phyloP scores from a whole-genome alignment of 2,113 vertebrate genomes.

The Coreoperca whiteheadi region DNA sequence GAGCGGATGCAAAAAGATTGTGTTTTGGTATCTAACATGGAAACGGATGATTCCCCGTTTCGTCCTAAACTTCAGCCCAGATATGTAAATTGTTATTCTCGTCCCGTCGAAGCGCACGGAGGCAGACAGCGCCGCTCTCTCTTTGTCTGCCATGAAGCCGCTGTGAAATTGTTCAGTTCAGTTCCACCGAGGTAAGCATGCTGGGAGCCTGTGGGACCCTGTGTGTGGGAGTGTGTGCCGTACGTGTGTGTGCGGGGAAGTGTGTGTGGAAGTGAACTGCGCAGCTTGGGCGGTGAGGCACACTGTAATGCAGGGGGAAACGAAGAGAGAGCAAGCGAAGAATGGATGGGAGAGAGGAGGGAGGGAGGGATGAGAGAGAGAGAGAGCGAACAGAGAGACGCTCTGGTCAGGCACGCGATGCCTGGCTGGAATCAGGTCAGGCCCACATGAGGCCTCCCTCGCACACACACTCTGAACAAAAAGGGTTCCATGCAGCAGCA shows the following conservation, averaged over 20 bases:
- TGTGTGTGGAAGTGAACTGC: constrained; percentile 59
- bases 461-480: constrained; percentile 39
- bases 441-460: constrained; percentile 71
- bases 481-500: constrained; percentile 41
- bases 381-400: constrained; percentile 63
- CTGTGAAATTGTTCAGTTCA: constrained; percentile 45
- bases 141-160: constrained; percentile 24
- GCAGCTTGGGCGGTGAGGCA: constrained; percentile 68
- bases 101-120: background rate
- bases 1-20: background rate
- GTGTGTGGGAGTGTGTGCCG: constrained; percentile 37
- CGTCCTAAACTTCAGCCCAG: constrained; percentile 24
- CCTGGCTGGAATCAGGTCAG: constrained; percentile 82
- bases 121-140: constrained; percentile 24
- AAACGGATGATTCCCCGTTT: constrained; percentile 13
- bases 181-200: constrained; percentile 54
- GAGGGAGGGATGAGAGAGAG: constrained; percentile 35
- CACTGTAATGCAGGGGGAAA: constrained; percentile 57
- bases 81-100: constrained; percentile 2
- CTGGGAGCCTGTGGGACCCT: constrained; percentile 34
- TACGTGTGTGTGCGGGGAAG: constrained; percentile 22
- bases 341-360: constrained; percentile 27
- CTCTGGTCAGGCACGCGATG: constrained; percentile 77
- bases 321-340: constrained; percentile 45
- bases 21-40: constrained; percentile 1